Evolutionary conservation across 2,888 invertebrate genomes (phyloP), one percentile per base, ranked within the genome.

Genomic region (Meloe dianella): DNA sequence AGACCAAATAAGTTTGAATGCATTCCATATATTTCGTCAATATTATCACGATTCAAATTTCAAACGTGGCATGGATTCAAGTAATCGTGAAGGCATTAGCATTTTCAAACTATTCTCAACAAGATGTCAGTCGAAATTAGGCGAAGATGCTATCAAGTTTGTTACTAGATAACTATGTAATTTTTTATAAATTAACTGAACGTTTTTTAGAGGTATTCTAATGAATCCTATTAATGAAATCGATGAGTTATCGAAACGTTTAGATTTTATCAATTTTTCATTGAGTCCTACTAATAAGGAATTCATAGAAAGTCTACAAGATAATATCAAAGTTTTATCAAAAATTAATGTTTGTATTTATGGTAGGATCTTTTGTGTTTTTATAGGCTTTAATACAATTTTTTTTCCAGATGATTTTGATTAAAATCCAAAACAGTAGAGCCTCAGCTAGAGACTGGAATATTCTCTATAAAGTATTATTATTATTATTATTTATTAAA

Each of bases 21-120:
- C 92, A 0, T 84, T 96, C 51, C 91, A 94, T 81, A 90, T 96
- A 71, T 93, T 95, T 81, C 88, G 90, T 69, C 85, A 87, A 2
- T 87, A 89, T 61, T 85, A 88, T 1, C 93, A 94, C 78, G 93
- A 94, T 9, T 91, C 93, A 67, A 87, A 88, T 35, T 92, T 91
- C 80, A 93, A 92, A 81, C 87, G 88, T 68, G 90, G 91, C 7
- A 85, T 85, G 30, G 85, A 85, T 1, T 86, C 86, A 8, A 85
- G 85, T 69, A 85, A 80, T 64, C 89, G 88, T 75, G 93, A 93
- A 80, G 92, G 92, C 0, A 84, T 91, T 27, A 93, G 93, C 76
- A 84, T 95, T 4, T 93, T 86, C 80, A 89, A 89, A 35, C 80
- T 94, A 57, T 87, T 92, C 76, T 78, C 80, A 0, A 71, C 75